These are phyloP conservation scores for Pantelozetes paolii DNA, from an alignment of 2,888 invertebrate species.

Conservation along the genomic window DNA sequence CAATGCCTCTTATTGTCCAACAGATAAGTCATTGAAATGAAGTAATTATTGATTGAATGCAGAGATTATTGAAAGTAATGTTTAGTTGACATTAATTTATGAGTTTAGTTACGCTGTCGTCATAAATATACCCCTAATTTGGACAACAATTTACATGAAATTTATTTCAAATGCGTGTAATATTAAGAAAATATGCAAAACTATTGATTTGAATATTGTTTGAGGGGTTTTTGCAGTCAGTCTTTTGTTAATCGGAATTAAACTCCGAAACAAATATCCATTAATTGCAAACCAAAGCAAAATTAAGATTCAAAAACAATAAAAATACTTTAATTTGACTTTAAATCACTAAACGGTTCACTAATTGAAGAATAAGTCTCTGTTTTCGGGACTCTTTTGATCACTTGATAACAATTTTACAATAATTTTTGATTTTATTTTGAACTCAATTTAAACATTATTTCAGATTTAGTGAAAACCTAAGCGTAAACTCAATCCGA, in stretches of 20 bases:
- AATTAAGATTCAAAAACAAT: too few relatives aligned
- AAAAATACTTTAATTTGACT: background rate
- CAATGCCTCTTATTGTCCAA: background rate
- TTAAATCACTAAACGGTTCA: background rate
- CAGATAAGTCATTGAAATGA: background rate
- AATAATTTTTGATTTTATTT: background rate
- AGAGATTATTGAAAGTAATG: background rate
- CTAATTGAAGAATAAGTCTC: background rate
- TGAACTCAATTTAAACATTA: background rate
- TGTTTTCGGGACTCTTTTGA: background rate
- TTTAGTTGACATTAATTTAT: background rate
- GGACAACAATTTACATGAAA: too few relatives aligned
- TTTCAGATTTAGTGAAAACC: background rate
- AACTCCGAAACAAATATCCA: too few relatives aligned
- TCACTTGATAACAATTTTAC: background rate
- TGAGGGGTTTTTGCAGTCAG: too few relatives aligned
- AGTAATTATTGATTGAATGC: slow-evolving; percentile 5
- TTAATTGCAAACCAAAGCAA: too few relatives aligned
- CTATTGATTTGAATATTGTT: too few relatives aligned
- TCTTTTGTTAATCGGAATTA: too few relatives aligned
- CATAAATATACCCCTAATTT: too few relatives aligned
- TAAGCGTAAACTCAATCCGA: background rate
- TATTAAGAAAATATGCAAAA: too few relatives aligned
- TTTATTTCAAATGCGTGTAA: too few relatives aligned
- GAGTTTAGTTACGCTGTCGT: background rate